These are phyloP conservation scores for Catostylus mosaicus DNA, from an alignment of 30 jellyfish, hydroid and myxozoan genomes.

Conservation along the genomic window DNA sequence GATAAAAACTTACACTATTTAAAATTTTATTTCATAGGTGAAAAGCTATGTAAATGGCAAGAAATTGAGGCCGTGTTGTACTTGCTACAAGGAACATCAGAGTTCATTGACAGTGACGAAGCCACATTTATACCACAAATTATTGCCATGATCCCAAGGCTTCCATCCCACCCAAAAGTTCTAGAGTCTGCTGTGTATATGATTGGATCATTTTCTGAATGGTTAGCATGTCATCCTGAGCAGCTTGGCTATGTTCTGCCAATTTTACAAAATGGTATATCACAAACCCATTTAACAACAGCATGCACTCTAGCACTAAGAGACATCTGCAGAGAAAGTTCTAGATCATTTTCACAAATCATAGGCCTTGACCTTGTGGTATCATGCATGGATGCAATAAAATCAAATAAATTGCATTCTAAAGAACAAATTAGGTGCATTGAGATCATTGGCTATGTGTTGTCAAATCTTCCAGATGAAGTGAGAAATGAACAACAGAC, in stretches of 20 bases:
- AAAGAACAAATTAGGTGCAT: slow-evolving; percentile 68
- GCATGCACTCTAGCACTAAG: slow-evolving; percentile 82
- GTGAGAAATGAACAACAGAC: slow-evolving; percentile 52
- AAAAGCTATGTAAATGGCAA: slow-evolving; percentile 71
- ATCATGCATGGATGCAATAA: slow-evolving; percentile 61
- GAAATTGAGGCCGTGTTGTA: slow-evolving; percentile 69
- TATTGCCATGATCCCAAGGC: slow-evolving; percentile 43
- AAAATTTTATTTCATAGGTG: slow-evolving; percentile 35
- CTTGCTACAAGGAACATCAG: slow-evolving; percentile 88
- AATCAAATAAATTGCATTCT: slow-evolving; percentile 1
- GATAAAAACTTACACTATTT: too few relatives aligned
- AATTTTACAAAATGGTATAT: slow-evolving; percentile 66
- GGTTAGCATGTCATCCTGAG: slow-evolving; percentile 78
- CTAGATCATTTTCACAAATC: slow-evolving; percentile 43
- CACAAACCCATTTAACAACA: slow-evolving; percentile 45
- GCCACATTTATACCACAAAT: slow-evolving; percentile 56
- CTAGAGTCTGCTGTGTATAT: slow-evolving; percentile 71
- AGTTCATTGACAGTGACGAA: slow-evolving; percentile 65
- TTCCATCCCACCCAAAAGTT: slow-evolving; percentile 88
- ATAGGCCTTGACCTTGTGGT: slow-evolving; percentile 43
- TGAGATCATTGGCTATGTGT: slow-evolving; percentile 79
- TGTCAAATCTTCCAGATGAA: slow-evolving; percentile 54
- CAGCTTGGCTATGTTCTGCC: slow-evolving; percentile 71
- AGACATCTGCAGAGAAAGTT: slow-evolving; percentile 87
- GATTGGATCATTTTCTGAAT: slow-evolving; percentile 88